These are phyloP conservation scores for Darevskia nairensis DNA, from an alignment of 2,797 vertebrate species.

Conservation along the genomic window DNA sequence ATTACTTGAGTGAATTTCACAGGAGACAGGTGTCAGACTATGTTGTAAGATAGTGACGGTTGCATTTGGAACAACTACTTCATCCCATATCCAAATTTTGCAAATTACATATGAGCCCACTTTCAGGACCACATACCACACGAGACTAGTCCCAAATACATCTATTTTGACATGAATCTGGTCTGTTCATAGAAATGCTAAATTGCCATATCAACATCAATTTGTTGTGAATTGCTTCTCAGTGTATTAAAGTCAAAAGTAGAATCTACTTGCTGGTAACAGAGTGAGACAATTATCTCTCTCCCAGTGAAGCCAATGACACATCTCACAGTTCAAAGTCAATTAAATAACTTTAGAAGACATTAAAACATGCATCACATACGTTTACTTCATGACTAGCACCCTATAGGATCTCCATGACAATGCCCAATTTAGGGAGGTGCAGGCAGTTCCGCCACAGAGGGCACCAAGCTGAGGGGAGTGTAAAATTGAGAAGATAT, in stretches of 20 bases:
- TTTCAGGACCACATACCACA: too few species aligned
- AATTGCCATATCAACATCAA: constrained; percentile 12
- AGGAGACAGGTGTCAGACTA: not conserved
- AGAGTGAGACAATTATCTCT: constrained; percentile 34
- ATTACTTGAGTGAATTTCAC: not conserved
- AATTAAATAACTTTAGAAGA: constrained; percentile 38
- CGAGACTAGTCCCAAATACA: not conserved
- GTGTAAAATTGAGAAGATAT: too few species aligned
- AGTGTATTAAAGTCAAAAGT: constrained; percentile 15
- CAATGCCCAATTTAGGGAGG: too few species aligned
- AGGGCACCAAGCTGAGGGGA: too few species aligned
- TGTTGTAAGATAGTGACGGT: not conserved
- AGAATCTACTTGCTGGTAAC: constrained; percentile 29
- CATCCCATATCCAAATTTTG: not conserved
- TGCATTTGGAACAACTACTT: not conserved
- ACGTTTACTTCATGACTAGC: constrained; percentile 11
- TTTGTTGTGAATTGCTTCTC: constrained; percentile 35
- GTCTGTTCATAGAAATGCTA: not conserved
- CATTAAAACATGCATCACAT: constrained; percentile 15
- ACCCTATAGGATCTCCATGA: not conserved
- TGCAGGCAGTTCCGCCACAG: too few species aligned
- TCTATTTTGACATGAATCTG: not conserved
- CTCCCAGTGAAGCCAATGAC: constrained; percentile 28
- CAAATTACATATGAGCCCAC: not conserved
- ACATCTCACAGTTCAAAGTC: constrained; percentile 31